These are phyloP conservation scores for Decapterus maruadsi DNA, from an alignment of 2,797 vertebrate genomes.

Conservation along the genomic window DNA sequence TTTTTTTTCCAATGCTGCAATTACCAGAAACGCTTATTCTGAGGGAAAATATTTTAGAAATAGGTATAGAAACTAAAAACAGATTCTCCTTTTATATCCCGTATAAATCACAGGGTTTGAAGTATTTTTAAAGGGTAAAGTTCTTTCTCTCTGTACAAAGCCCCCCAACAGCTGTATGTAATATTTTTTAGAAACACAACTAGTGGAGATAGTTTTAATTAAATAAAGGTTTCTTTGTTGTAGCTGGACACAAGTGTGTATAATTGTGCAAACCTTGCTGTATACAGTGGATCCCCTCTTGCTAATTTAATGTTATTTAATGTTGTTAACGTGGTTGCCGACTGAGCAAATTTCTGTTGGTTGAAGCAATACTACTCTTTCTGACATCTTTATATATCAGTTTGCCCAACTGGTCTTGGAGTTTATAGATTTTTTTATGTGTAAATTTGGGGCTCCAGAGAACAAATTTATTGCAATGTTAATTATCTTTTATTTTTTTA, in stretches of 20 bases:
- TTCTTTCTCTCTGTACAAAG: constrained; percentile 79
- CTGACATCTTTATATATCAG: constrained; percentile 84
- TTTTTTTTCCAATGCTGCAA: constrained; percentile 46
- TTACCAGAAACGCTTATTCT: constrained; percentile 70
- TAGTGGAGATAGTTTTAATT: constrained; percentile 78
- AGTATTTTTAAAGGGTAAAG: constrained; percentile 58
- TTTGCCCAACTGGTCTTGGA: constrained; percentile 88
- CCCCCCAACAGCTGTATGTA: constrained; percentile 81
- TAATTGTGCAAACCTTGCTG: constrained; percentile 84
- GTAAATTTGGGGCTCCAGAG: constrained; percentile 92
- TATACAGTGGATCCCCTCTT: constrained; percentile 84
- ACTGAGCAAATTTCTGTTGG: constrained; percentile 77
- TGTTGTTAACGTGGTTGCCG: constrained; percentile 83
- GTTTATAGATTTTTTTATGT: constrained; percentile 91
- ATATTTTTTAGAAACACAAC: constrained; percentile 76
- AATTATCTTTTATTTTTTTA: constrained; percentile 86
- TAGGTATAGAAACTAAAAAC: constrained; percentile 49
- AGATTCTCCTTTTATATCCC: constrained; percentile 57
- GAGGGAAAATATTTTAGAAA: constrained; percentile 71
- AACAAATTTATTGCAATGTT: constrained; percentile 88
- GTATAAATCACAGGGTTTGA: constrained; percentile 72
- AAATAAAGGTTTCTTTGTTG: constrained; percentile 77
- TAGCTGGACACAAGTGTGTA: constrained; percentile 84
- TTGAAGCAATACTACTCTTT: constrained; percentile 78
- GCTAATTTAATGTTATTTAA: constrained; percentile 90